A percentile compares a stretch with the other conserved stretches of the same genome.
Conservation (phyloP, 2,113 vertebrate genomes). For the Pseudorhombus dupliciocellatus region DNA sequence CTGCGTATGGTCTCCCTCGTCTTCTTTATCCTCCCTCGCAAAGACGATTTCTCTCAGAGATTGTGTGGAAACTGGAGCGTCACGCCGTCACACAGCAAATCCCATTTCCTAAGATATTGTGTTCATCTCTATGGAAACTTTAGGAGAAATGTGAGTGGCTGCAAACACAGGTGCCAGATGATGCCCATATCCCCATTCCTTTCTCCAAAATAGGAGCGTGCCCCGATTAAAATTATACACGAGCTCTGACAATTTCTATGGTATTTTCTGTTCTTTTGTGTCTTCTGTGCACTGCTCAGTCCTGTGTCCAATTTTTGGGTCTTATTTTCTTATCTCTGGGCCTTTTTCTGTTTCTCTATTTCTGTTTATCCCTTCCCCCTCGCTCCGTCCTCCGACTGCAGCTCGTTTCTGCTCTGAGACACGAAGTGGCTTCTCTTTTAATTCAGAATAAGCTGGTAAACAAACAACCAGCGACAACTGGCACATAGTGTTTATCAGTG, state of each 20-base stretch:
- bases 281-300: slow-evolving; percentile 26
- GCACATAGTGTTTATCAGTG: not conserved
- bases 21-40: slow-evolving; percentile 37
- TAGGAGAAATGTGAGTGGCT: slow-evolving; percentile 25
- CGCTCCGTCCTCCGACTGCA: slow-evolving; percentile 15
- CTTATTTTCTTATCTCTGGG: slow-evolving; percentile 41
- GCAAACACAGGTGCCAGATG: slow-evolving; percentile 59
- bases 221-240: slow-evolving; percentile 22
- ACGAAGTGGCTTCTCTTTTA: not conserved
- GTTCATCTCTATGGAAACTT: slow-evolving; percentile 65
- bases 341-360: slow-evolving; percentile 8
- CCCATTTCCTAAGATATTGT: slow-evolving; percentile 67
- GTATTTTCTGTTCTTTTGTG: slow-evolving; percentile 17
- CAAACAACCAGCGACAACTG: no score
- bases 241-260: slow-evolving; percentile 38
- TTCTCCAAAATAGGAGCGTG: slow-evolving; percentile 42
- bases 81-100: slow-evolving; percentile 54
- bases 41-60: slow-evolving; percentile 41
- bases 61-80: slow-evolving; percentile 35
- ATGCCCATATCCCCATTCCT: slow-evolving; percentile 40
- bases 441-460: not conserved
- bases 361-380: slow-evolving; percentile 4
- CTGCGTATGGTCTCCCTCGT: slow-evolving; percentile 10
- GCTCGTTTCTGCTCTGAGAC: slow-evolving; percentile 35
- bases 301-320: slow-evolving; percentile 51